Evolutionary conservation across 2,888 invertebrate genomes (phyloP).

Genomic region (Eupithecia pulchellata): DNA sequence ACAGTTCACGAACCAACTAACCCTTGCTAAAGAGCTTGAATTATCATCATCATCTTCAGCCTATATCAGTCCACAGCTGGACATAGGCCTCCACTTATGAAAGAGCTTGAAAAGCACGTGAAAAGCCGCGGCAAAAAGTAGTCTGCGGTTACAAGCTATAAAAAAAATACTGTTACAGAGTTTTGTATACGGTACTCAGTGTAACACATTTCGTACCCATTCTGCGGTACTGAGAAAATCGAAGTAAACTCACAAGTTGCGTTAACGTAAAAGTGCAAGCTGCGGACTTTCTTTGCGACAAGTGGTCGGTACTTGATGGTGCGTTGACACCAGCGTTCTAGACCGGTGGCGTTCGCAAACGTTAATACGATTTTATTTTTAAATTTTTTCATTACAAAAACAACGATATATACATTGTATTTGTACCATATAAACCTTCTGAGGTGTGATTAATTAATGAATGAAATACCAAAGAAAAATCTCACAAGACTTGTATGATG

Average conservation of each 20-base stretch:
- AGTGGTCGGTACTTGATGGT: constrained; percentile 46
- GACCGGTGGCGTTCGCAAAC: constrained; percentile 2
- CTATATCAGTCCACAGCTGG: too few species aligned
- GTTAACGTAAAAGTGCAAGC: constrained; percentile 49
- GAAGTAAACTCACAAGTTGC: constrained; percentile 44
- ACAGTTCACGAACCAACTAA: too few species aligned
- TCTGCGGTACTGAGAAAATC: constrained; percentile 36
- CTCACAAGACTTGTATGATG: too few species aligned
- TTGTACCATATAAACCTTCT: too few species aligned
- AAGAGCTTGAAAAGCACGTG: not conserved
- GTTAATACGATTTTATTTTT: not conserved
- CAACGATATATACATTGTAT: too few species aligned
- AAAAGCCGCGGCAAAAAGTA: not conserved
- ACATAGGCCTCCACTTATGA: too few species aligned
- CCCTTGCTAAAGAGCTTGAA: too few species aligned
- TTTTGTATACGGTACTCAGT: constrained; percentile 13
- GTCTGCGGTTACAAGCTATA: not conserved
- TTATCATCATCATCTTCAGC: too few species aligned
- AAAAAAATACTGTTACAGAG: constrained; percentile 7
- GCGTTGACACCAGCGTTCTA: constrained; percentile 56
- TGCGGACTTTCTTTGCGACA: constrained; percentile 69
- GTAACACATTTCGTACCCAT: constrained; percentile 30
- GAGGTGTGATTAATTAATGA: too few species aligned
- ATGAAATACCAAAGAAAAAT: too few species aligned
- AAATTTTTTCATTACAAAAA: too few species aligned